These are phyloP conservation scores for Drosophila nasuta DNA, from an alignment of 1,140 invertebrate genomes.

Conservation along the genomic window DNA sequence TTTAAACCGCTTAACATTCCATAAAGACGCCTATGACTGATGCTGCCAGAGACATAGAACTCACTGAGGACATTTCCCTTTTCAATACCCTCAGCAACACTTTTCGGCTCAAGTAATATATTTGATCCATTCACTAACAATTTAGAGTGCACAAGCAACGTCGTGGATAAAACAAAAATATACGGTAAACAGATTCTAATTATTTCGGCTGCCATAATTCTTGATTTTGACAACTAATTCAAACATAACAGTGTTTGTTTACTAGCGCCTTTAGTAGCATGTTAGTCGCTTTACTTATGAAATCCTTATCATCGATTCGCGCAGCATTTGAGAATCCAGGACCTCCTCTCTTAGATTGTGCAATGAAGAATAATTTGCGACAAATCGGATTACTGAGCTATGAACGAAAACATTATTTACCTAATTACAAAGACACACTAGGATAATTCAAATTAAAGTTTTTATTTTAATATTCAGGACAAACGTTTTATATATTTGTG, in stretches of 20 bases:
- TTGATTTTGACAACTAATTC: not conserved
- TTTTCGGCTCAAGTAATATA: not conserved
- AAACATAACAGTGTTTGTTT: too few species aligned
- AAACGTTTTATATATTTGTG: constrained; percentile 59
- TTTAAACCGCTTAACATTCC: not conserved
- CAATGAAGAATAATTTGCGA: too few species aligned
- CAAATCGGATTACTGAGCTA: too few species aligned
- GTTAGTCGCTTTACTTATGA: too few species aligned
- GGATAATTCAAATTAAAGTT: constrained; percentile 57
- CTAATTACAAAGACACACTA: not conserved
- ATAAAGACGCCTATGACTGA: not conserved
- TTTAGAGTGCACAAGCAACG: not conserved
- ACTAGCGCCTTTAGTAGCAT: too few species aligned
- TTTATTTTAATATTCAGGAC: constrained; percentile 78
- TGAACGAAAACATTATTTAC: too few species aligned
- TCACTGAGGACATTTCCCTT: not conserved
- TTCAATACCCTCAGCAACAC: not conserved
- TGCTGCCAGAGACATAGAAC: not conserved
- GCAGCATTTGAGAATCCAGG: too few species aligned
- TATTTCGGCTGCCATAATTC: not conserved
- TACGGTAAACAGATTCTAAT: not conserved
- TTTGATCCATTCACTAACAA: not conserved
- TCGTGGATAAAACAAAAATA: not conserved
- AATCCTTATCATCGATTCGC: too few species aligned
- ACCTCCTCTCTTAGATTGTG: too few species aligned